Percentiles rank a stretch among this genome's conserved stretches.
phyloP scores from a whole-genome alignment of 2,888 invertebrate genomes.

The Perizoma flavofasciatum region DNA sequence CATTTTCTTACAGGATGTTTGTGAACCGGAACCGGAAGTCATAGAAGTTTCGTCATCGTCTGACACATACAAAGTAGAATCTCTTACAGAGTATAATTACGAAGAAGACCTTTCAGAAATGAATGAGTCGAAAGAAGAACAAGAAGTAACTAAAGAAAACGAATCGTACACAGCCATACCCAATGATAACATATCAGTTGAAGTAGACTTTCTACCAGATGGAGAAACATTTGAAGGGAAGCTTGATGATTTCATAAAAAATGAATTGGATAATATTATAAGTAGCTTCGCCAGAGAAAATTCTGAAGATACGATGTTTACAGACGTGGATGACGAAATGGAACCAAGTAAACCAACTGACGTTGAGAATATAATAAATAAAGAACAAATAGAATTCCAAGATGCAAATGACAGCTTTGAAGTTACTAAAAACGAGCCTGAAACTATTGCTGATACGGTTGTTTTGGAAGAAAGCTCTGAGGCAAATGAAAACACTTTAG shows the following conservation, averaged over 20 bases:
- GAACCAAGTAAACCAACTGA: conserved; percentile 6
- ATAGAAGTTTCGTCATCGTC: conserved; percentile 26
- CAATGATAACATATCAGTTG: conserved; percentile 4
- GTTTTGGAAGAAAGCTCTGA: conserved; percentile 5
- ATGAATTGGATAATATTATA: conserved; percentile 39
- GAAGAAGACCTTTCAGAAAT: conserved; percentile 1
- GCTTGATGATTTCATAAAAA: conserved; percentile 34
- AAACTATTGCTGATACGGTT: conserved; percentile 1
- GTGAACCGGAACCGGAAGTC: conserved; percentile 24
- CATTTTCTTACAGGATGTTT: conserved; percentile 39
- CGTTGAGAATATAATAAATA: conserved; percentile 10
- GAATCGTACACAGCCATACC: neutral
- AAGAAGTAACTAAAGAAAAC: conserved; percentile 7
- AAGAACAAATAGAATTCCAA: conserved; percentile 21
- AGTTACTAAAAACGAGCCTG: conserved; percentile 2
- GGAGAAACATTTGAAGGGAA: conserved; percentile 2
- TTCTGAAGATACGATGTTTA: conserved; percentile 10
- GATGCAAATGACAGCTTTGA: conserved; percentile 27
- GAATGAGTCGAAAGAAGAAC: neutral
- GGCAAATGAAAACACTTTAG: conserved; percentile 3
- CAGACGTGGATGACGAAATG: conserved; percentile 6
- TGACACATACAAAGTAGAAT: conserved; percentile 14
- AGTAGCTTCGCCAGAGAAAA: conserved; percentile 16
- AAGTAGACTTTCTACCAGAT: neutral
- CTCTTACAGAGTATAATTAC: conserved; percentile 9